Evolutionary conservation across 2,888 invertebrate species (phyloP).

Genomic region (Dicyrtomina minuta): DNA sequence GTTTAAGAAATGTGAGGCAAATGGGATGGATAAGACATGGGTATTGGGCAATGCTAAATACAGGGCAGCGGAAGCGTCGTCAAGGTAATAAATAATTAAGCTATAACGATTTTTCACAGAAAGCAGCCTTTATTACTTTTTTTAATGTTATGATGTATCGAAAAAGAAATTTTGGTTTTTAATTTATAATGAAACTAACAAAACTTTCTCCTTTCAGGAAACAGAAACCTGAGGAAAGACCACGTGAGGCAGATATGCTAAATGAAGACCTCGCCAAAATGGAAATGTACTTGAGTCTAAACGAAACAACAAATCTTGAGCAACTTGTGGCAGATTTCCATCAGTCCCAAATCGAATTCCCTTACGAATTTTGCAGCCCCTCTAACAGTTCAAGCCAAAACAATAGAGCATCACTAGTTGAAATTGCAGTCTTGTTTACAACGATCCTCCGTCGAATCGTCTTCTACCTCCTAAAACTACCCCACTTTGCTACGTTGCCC

Average conservation of each 20-base stretch:
- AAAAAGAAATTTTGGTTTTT: no score
- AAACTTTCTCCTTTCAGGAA: no score
- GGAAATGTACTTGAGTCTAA: no score
- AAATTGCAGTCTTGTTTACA: conserved; percentile 56
- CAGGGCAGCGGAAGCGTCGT: no score
- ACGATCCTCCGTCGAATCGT: conserved; percentile 55
- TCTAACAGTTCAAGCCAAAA: conserved; percentile 30
- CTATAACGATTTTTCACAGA: conserved; percentile 54
- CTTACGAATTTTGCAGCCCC: conserved; percentile 49
- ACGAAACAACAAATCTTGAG: no score
- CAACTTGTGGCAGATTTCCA: conserved; percentile 54
- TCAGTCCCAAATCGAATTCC: conserved; percentile 53
- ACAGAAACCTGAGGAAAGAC: conserved; percentile 48
- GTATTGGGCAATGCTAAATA: no score
- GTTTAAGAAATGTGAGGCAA: conserved; percentile 56
- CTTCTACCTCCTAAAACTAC: conserved; percentile 54
- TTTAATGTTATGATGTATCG: no score
- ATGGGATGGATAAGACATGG: conserved; percentile 58
- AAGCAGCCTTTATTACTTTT: conserved; percentile 43
- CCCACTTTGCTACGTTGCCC: conserved; percentile 53
- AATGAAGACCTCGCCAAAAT: conserved; percentile 51
- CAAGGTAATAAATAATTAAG: conserved; percentile 57
- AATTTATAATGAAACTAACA: no score
- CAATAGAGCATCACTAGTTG: conserved; percentile 46
- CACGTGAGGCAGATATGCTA: conserved; percentile 51